Evolutionary conservation across 2,797 vertebrate species (phyloP).

Genomic region (Micromesistius poutassou): DNA sequence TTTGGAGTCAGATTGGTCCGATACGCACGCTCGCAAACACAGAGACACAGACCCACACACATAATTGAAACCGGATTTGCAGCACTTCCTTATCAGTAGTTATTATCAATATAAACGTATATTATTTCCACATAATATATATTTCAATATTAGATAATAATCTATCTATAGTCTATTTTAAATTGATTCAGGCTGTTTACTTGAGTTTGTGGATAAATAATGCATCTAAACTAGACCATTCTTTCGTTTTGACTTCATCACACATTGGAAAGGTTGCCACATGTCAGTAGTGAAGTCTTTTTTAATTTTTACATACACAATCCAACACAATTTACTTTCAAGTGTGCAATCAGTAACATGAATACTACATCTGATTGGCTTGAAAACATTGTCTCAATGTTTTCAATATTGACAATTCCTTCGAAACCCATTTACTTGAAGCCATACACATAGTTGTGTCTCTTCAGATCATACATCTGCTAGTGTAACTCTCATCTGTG

Average conservation of each 20-base stretch:
- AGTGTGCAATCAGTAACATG: background rate
- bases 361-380: background rate
- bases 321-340: background rate
- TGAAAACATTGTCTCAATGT: too few relatives aligned
- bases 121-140: background rate
- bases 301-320: background rate
- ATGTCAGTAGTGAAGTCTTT: background rate
- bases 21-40: too few relatives aligned
- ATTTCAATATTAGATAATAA: background rate
- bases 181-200: background rate
- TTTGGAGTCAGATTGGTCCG: background rate
- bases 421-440: too few relatives aligned
- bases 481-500: background rate
- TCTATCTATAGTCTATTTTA: background rate
- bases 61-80: background rate
- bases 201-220: background rate
- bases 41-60: background rate
- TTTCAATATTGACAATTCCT: too few relatives aligned
- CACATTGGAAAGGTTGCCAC: background rate
- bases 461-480: background rate
- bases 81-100: background rate
- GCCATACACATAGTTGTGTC: background rate
- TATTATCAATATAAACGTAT: background rate
- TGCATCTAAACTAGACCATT: background rate
- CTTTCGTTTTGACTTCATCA: background rate